Evolutionary conservation across 2,113 vertebrate species (phyloP), one percentile per base, ranked within the genome.

Genomic region (Picathartes gymnocephalus): DNA sequence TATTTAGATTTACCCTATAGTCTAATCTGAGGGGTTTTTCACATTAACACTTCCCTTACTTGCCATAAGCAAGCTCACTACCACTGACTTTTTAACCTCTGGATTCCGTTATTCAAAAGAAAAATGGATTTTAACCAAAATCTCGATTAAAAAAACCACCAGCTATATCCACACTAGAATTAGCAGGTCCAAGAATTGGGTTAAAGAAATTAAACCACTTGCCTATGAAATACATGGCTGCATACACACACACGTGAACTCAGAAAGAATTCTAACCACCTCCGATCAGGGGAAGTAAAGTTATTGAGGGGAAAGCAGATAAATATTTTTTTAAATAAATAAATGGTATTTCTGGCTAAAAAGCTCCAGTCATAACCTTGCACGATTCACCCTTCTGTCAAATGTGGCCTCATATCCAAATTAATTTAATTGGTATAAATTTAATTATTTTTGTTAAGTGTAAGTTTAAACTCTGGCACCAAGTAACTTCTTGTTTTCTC

Each of bases 1-100:
- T 66, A 76, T 95, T 96, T 90, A 88, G 73, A 61, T 86, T 71
- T 96, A 81, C 82, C 65, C 53, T 81, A 66, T 91, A 95, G 83
- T 86, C 51, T 93, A 93, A 93, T 88, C 65, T 74, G 40, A 56
- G 48, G 8, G 0, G 1, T 21, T 80, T 54, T 71, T 47, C 70
- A 69, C 51, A 45, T 83, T 87, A 92, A 90, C 84, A 54, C 65
- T 93, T 95, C 85, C 62, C 83, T 92, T 88, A 48, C 78, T 94
- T 86, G 42, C 37, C 28, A 17, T 58, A 62, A 89, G 66, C 35
- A 11, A 96, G 87, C 31, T 28, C 51, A 58, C 40, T 71, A 10
- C 40, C 25, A 24, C 6, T 72, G 47, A 71, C 42, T 37, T 92
- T 60, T 93, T 68, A 33, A 87, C 23, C 37, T 84, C 89, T 68